Base-by-base conservation (phyloP, 2,113 vertebrate species). In the Callithrix jacchus region DNA sequence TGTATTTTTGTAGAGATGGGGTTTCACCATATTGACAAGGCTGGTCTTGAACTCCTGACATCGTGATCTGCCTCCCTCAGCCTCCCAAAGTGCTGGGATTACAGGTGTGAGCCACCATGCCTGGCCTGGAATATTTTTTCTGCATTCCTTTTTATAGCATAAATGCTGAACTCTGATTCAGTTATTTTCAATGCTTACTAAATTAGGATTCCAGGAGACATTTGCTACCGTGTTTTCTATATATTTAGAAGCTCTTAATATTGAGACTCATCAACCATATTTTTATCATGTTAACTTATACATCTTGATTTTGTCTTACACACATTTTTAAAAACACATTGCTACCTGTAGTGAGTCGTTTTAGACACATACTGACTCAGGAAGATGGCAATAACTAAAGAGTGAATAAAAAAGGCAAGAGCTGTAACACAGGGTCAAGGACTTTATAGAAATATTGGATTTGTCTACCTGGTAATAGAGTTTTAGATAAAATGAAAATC, bases 381-480 rank as follows among this genome's bases (percentile, higher is more conserved):
- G 8, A 42, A 5, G 6, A 52, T 83, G 37, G 49, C 8, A 88
- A 49, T 61, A 52, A 30, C 52, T 81, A 52, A 47, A 16, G 20
- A 56, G 54, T 76, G 25, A 91, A 82, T 74, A 45, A 70, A 25
- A 93, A 84, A 94, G n/a, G 40, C 6, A 89, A 86, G 23, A 73
- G 58, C 89, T 94, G 52, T 52, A 56, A 64, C 56, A 64, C 16
- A 93, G 66, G 13, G 35, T 89, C 37, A 86, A 96, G 35, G 17
- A 64, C 68, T 87, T 87, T 87, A 92, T 92, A 73, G 49, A 84
- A 94, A 79, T 87, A 52, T 82, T 73, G 82, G 20, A 86, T 2
- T 61, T 89, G n/a, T 80, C 66, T 86, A 56, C 35, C 42, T 77
- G n/a, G n/a, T 61, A 37, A 56, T 37, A 45, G 1, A 58, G 23